Conservation (phyloP, 2,113 vertebrate species). For the Gadus chalcogrammus region DNA sequence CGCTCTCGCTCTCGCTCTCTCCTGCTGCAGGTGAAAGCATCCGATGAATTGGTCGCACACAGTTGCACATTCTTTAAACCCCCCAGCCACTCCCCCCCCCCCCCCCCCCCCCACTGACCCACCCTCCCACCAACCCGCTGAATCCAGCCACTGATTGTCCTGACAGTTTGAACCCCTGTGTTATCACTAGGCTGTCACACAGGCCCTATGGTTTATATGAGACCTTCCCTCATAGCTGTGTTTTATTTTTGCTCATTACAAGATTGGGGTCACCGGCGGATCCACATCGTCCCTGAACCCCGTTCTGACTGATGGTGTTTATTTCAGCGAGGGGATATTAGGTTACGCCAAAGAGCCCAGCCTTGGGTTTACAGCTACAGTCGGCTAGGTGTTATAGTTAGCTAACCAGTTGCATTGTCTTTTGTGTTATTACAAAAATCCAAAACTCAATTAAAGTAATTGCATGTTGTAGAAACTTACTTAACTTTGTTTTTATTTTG, state of each 20-base stretch:
- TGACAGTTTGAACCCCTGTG: constrained; percentile 68
- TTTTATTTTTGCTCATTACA: constrained; percentile 51
- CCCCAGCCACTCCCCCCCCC: too few species aligned
- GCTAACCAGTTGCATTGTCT: too few species aligned
- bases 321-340: constrained; percentile 4
- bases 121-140: not conserved
- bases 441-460: too few species aligned
- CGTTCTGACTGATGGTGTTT: constrained; percentile 37
- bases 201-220: constrained; percentile 47
- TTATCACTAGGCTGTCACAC: constrained; percentile 65
- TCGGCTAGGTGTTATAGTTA: too few species aligned
- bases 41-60: constrained; percentile 66
- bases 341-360: too few species aligned
- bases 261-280: not conserved
- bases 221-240: constrained; percentile 42
- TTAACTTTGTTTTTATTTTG: too few species aligned
- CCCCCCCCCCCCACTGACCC: too few species aligned
- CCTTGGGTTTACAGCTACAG: too few species aligned
- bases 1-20: too few species aligned
- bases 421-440: too few species aligned
- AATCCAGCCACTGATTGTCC: constrained; percentile 55
- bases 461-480: too few species aligned
- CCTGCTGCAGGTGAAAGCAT: constrained; percentile 58
- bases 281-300: constrained; percentile 16
- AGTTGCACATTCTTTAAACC: constrained; percentile 46